phyloP scores from a whole-genome alignment of 2,888 invertebrate species.

The Gari tellinella region DNA sequence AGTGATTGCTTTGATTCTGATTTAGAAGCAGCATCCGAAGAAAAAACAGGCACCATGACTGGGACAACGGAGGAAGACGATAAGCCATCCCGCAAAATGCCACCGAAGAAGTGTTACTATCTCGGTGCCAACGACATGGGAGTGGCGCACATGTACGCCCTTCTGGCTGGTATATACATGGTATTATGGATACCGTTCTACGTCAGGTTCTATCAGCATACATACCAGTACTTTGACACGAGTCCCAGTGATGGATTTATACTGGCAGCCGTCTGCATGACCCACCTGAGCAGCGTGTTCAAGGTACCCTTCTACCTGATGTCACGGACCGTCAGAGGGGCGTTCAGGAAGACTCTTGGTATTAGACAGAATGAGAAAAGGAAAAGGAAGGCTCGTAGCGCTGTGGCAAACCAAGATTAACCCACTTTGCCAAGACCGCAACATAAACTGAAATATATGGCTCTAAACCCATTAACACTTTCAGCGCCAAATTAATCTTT shows the following conservation, averaged over 20 bases:
- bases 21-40: constrained; percentile 46
- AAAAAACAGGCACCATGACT: constrained; percentile 7
- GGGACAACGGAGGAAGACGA: not conserved
- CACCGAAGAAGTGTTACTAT: constrained; percentile 46
- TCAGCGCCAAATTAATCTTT: too few relatives aligned
- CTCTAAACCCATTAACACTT: too few relatives aligned
- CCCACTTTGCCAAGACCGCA: too few relatives aligned
- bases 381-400: not conserved
- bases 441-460: too few relatives aligned
- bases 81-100: not conserved
- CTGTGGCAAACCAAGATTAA: too few relatives aligned
- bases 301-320: constrained; percentile 45
- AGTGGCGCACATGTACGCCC: constrained; percentile 59
- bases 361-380: constrained; percentile 4
- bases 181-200: constrained; percentile 69
- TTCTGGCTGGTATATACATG: constrained; percentile 57
- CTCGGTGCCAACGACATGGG: constrained; percentile 60
- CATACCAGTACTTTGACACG: constrained; percentile 51
- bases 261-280: constrained; percentile 22
- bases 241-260: constrained; percentile 46
- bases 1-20: constrained; percentile 49
- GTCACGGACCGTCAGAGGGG: constrained; percentile 35
- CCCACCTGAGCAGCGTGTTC: constrained; percentile 35
- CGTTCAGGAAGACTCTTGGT: constrained; percentile 43
- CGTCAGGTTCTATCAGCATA: constrained; percentile 58